These are phyloP conservation scores for Eidolon dupreanum DNA, from an alignment of 2,797 vertebrate species.

Conservation along the genomic window DNA sequence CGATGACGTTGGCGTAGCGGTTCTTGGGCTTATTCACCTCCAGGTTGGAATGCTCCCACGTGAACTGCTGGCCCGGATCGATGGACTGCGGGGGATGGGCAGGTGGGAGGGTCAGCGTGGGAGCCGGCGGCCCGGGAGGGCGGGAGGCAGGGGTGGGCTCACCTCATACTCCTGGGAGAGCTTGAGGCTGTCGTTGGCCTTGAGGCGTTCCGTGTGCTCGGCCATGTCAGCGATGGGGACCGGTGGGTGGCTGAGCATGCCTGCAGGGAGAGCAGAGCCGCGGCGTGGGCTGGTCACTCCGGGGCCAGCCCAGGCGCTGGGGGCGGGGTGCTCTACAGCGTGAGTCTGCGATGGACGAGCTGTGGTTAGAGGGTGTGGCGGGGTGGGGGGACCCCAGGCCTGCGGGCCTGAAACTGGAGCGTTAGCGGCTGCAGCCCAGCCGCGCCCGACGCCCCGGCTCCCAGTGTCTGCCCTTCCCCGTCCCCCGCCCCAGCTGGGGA, in stretches of 20 bases:
- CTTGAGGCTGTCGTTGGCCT: slow-evolving; percentile 98
- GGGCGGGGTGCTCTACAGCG: slow-evolving; percentile 78
- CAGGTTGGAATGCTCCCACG: slow-evolving; percentile 99
- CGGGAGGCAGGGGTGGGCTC: neutral
- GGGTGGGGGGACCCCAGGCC: slow-evolving; percentile 11
- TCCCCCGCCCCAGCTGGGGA: neutral
- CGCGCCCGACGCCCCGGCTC: neutral
- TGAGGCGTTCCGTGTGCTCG: slow-evolving; percentile 97
- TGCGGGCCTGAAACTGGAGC: neutral
- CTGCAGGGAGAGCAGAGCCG: slow-evolving; percentile 84
- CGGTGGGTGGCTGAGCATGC: slow-evolving; percentile 98
- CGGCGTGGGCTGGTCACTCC: fast-evolving
- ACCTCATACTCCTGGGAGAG: slow-evolving; percentile 99
- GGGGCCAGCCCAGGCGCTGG: neutral
- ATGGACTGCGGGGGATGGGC: slow-evolving; percentile 89
- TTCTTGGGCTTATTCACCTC: slow-evolving; percentile 99
- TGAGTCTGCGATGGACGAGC: slow-evolving; percentile 83
- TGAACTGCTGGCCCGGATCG: slow-evolving; percentile 99
- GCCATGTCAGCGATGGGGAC: slow-evolving; percentile 96
- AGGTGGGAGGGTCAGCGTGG: fast-evolving
- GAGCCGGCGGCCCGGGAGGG: fast-evolving
- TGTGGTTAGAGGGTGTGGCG: slow-evolving; percentile 84
- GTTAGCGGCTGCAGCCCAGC: neutral
- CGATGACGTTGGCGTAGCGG: slow-evolving; percentile 98
- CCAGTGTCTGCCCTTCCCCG: slow-evolving; percentile 42